Percentiles rank a stretch among this genome's conserved stretches.
These are phyloP conservation scores for Zosterops pallidus DNA, from an alignment of 2,113 vertebrate species.

Conservation along the genomic window DNA sequence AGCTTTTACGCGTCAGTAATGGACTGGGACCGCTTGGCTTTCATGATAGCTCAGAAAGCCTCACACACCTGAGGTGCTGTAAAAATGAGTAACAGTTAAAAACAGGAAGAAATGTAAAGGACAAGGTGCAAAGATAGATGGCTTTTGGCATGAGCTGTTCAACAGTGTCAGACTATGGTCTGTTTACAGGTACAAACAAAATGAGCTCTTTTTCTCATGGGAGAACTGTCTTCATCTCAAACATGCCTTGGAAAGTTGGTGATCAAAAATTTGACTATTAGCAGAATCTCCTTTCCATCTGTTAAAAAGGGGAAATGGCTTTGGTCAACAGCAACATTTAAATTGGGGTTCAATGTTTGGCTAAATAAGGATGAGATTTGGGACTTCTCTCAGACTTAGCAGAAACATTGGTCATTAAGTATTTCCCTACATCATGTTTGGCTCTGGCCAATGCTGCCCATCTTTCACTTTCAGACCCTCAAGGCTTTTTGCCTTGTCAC, in stretches of 20 bases:
- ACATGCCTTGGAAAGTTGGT: neutral
- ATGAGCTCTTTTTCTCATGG: neutral
- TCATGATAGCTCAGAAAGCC: slow-evolving; percentile 46
- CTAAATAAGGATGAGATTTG: neutral
- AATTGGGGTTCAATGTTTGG: neutral
- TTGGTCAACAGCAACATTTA: neutral
- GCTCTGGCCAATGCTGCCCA: neutral
- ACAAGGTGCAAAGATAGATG: slow-evolving; percentile 26
- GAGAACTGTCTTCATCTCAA: neutral
- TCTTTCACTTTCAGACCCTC: neutral
- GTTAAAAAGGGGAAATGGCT: slow-evolving; percentile 1
- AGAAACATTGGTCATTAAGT: neutral
- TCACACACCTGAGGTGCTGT: slow-evolving; percentile 59
- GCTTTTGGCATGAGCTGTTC: slow-evolving; percentile 24
- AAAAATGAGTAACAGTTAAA: slow-evolving; percentile 65
- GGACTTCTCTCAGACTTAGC: neutral
- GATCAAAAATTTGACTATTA: slow-evolving; percentile 20
- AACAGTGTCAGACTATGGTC: neutral
- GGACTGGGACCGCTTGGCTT: slow-evolving; percentile 43
- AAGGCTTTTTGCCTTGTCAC: neutral
- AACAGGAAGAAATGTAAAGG: slow-evolving; percentile 55
- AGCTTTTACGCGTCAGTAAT: slow-evolving; percentile 58
- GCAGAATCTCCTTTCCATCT: neutral
- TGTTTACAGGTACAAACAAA: slow-evolving; percentile 42
- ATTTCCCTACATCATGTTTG: neutral